These are phyloP conservation scores for Campoletis sonorensis DNA, from an alignment of 1,140 invertebrate species.

Conservation along the genomic window DNA sequence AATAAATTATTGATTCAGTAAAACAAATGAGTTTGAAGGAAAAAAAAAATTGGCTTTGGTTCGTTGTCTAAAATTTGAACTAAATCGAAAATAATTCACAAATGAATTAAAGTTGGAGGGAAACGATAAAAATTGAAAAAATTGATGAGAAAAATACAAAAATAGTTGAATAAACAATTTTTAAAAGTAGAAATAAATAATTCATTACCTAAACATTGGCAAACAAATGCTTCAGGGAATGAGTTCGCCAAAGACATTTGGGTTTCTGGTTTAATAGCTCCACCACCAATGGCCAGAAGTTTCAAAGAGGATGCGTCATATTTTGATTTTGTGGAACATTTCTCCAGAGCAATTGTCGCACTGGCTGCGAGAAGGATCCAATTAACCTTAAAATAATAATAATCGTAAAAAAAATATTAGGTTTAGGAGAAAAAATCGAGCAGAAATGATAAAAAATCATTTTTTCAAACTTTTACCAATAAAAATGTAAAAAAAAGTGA, in stretches of 20 bases:
- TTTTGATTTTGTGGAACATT: conserved; percentile 49
- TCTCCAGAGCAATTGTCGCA: conserved; percentile 53
- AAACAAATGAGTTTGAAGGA: too few species aligned
- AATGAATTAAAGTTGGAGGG: too few species aligned
- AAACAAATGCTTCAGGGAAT: conserved; percentile 49
- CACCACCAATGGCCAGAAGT: conserved; percentile 55
- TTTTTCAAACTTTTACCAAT: too few species aligned
- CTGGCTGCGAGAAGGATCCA: conserved; percentile 57
- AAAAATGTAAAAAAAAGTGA: neutral
- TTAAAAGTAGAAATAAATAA: neutral
- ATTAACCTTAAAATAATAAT: conserved; percentile 47
- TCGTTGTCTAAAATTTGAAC: too few species aligned
- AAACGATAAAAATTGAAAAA: too few species aligned
- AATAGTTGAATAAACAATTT: neutral
- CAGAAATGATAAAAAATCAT: too few species aligned
- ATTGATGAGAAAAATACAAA: too few species aligned
- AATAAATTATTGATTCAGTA: too few species aligned
- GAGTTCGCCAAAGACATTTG: conserved; percentile 50
- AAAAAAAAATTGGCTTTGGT: too few species aligned
- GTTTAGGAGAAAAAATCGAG: conserved; percentile 3
- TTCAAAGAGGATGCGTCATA: conserved; percentile 53
- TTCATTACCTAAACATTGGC: conserved; percentile 54
- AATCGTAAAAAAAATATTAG: conserved; percentile 45
- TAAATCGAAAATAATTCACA: too few species aligned
- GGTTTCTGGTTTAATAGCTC: conserved; percentile 51